phyloP scores from a whole-genome alignment of 2,888 invertebrate genomes.

The Abscondita cerata region DNA sequence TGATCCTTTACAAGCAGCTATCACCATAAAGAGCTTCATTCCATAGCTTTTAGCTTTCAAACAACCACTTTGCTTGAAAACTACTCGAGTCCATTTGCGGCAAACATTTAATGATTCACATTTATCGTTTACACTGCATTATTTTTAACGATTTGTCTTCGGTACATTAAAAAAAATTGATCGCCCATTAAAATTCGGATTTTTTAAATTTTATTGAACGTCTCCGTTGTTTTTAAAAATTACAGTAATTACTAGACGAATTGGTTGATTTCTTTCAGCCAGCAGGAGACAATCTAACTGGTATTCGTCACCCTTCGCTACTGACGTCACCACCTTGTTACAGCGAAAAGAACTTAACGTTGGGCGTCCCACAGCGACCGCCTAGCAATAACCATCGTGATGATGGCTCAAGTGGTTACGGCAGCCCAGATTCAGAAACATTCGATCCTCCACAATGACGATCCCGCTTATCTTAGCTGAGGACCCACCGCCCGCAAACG shows the following conservation, averaged over 20 bases:
- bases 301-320: constrained; percentile 46
- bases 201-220: neutral
- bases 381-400: constrained; percentile 61
- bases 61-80: constrained; percentile 53
- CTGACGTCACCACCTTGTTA: constrained; percentile 57
- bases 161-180: constrained; percentile 18
- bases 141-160: constrained; percentile 45
- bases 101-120: constrained; percentile 53
- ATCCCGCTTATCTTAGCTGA: constrained; percentile 34
- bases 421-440: constrained; percentile 77
- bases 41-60: constrained; percentile 53
- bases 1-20: constrained; percentile 32
- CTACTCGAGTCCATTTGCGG: constrained; percentile 52
- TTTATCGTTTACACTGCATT: constrained; percentile 45
- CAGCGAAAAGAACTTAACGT: constrained; percentile 57
- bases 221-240: constrained; percentile 11
- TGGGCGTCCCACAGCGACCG: constrained; percentile 56
- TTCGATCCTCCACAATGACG: constrained; percentile 58
- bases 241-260: constrained; percentile 29
- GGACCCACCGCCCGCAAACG: constrained; percentile 23
- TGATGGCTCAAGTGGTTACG: constrained; percentile 81
- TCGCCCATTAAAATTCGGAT: neutral
- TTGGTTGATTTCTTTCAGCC: constrained; percentile 56
- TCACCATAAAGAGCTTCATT: constrained; percentile 51
- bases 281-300: constrained; percentile 58